Percentiles rank a stretch among this genome's conserved stretches.
Conservation (phyloP, 2,888 invertebrate genomes). For the Stomorhina lunata region DNA sequence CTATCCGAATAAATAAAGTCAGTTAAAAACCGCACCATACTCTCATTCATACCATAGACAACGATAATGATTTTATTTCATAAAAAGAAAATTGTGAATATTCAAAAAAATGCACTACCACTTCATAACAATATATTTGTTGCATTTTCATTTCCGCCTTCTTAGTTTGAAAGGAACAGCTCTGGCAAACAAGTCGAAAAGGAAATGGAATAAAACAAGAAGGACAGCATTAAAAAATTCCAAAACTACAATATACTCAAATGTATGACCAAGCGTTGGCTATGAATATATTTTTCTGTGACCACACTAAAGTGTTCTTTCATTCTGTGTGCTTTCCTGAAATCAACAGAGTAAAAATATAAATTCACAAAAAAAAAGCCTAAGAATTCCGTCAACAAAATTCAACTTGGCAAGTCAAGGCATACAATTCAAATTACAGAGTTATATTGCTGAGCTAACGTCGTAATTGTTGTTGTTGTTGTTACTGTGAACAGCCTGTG, state of each 20-base stretch:
- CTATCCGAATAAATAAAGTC: not conserved
- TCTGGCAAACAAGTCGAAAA: not conserved
- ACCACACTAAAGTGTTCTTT: slow-evolving; percentile 37
- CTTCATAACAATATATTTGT: slow-evolving; percentile 65
- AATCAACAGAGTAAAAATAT: slow-evolving; percentile 24
- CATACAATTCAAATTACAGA: not conserved
- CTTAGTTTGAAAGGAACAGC: slow-evolving; percentile 40
- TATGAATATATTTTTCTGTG: slow-evolving; percentile 44
- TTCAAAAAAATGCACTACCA: slow-evolving; percentile 54
- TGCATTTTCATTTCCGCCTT: slow-evolving; percentile 61
- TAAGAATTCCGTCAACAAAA: slow-evolving; percentile 15
- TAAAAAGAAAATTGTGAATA: slow-evolving; percentile 1
- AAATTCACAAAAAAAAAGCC: not conserved
- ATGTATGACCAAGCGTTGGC: slow-evolving; percentile 12
- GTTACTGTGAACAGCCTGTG: not conserved
- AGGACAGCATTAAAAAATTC: slow-evolving; percentile 47
- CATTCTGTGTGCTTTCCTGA: slow-evolving; percentile 38
- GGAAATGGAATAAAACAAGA: slow-evolving; percentile 1
- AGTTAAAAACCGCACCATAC: not conserved
- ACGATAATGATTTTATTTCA: slow-evolving; percentile 30
- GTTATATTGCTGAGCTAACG: not conserved
- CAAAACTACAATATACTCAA: slow-evolving; percentile 8
- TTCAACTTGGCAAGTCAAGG: slow-evolving; percentile 39
- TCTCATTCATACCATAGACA: not conserved
- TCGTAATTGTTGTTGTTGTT: no score